Evolutionary conservation across 2,113 vertebrate species (phyloP), one percentile per base, ranked within the genome.

Genomic region (Oriolus oriolus): DNA sequence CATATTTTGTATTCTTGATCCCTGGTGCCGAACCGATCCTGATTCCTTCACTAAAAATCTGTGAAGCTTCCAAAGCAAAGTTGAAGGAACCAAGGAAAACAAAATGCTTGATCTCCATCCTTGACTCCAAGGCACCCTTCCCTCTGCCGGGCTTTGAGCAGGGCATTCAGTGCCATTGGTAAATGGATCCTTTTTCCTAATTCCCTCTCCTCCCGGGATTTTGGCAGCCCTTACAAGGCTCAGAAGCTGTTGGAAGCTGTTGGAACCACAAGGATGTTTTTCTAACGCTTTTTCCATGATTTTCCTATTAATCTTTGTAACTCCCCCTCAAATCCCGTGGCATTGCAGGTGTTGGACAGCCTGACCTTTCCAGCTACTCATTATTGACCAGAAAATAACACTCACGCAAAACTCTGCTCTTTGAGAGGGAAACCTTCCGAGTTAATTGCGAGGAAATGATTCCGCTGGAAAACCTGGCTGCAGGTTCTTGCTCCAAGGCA

Each of bases 311-410:
- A 90, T 84, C 64, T 70, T 69, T 16, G 5, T 3, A 86, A 53
- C 3, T 12, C 9, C 10, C 2, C 13, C 28, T n/a, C 35, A 47
- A 17, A 17, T 7, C 20, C 7, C 2, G 4, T 15, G 28, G 20
- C 13, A 8, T 1, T 47, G 44, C 28, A 60, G 56, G 63, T 24
- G 9, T 39, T 37, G 49, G 19, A 22, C 63, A 94, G 13, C 53
- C 80, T 69, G 86, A 92, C 71, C 88, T 90, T 86, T 80, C n/a
- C 54, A 86, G 1, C 37, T 4, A 7, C 63, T 54, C 73, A 5
- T 66, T 66, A 87, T 7, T 37, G 63, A 74, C 59, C 41, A 33
- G 71, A 75, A 70, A n/a, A 35, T 0, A 64, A 30, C 49, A 27
- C 13, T 39, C 41, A 20, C 39, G 4, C 10, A 6, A 39, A 77